Conservation (phyloP, 2,797 vertebrate genomes). For the Emys orbicularis region DNA sequence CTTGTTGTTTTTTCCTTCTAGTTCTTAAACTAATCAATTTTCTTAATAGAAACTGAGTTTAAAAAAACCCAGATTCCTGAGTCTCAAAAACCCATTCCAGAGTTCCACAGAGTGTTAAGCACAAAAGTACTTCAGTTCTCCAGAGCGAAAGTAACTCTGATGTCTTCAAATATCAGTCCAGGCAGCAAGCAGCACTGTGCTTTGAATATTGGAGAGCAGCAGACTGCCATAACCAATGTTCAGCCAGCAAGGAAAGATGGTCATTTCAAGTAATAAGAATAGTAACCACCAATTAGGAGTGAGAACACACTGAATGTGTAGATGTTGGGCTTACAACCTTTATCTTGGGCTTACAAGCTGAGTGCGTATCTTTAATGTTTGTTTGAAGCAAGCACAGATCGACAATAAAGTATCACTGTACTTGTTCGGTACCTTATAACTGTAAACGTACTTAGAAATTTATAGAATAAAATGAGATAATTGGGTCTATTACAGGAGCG, state of each 20-base stretch:
- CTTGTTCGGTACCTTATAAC: neutral
- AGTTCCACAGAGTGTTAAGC: constrained; percentile 41
- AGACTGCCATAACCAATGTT: constrained; percentile 14
- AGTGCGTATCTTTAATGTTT: neutral
- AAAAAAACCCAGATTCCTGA: constrained; percentile 6
- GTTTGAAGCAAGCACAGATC: neutral
- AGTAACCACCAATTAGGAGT: neutral
- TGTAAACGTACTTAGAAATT: too few species aligned
- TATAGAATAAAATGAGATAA: too few species aligned
- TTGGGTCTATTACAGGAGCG: too few species aligned
- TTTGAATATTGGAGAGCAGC: neutral
- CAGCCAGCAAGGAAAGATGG: neutral
- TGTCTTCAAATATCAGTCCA: constrained; percentile 20
- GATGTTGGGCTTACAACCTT: neutral
- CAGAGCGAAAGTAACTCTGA: constrained; percentile 29
- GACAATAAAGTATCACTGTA: neutral
- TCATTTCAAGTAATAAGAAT: neutral
- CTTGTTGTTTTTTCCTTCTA: constrained; percentile 24
- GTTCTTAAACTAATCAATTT: neutral
- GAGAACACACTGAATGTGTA: neutral
- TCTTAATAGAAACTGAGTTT: constrained; percentile 35
- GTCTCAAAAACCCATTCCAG: constrained; percentile 49
- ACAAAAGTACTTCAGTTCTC: constrained; percentile 33
- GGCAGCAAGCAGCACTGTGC: constrained; percentile 27
- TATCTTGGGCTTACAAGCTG: neutral